Conservation (phyloP, 2,797 vertebrate genomes). For the Ceryle rudis region DNA sequence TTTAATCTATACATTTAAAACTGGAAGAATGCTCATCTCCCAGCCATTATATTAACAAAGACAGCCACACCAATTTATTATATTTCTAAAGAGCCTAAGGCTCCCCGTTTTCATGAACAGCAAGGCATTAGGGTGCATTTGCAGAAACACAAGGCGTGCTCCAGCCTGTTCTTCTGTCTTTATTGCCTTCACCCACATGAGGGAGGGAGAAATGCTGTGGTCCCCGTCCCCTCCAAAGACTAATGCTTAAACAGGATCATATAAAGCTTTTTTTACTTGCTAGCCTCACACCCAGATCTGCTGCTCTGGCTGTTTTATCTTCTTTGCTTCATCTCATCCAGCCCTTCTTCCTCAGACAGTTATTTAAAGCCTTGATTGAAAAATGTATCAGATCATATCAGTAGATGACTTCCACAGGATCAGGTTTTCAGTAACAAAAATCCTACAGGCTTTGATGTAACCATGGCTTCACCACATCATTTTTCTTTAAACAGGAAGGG, state of each 20-base stretch:
- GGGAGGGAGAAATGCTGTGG: not conserved
- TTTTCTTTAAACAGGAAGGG: constrained; percentile 3
- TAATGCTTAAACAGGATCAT: not conserved
- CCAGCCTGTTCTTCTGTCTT: not conserved
- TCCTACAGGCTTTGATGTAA: not conserved
- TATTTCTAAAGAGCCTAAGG: not conserved
- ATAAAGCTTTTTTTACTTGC: not conserved
- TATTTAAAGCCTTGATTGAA: constrained; percentile 27
- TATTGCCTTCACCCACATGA: not conserved
- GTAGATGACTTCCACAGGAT: not conserved
- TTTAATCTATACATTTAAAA: not conserved
- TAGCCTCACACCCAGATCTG: not conserved
- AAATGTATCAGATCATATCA: not conserved
- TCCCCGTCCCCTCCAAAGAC: not conserved
- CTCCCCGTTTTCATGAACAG: not conserved
- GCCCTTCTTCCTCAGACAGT: not conserved
- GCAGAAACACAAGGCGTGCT: not conserved
- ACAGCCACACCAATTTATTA: not conserved
- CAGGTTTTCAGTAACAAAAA: not conserved
- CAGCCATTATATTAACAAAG: not conserved
- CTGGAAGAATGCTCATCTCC: not conserved
- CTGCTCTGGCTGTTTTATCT: not conserved
- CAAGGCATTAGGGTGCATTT: not conserved
- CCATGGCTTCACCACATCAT: not conserved
- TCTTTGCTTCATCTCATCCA: not conserved